Percentiles rank a stretch among this genome's conserved stretches.
Evolutionary conservation across 1,140 invertebrate species (phyloP).

Genomic region (Cotesia vestalis): DNA sequence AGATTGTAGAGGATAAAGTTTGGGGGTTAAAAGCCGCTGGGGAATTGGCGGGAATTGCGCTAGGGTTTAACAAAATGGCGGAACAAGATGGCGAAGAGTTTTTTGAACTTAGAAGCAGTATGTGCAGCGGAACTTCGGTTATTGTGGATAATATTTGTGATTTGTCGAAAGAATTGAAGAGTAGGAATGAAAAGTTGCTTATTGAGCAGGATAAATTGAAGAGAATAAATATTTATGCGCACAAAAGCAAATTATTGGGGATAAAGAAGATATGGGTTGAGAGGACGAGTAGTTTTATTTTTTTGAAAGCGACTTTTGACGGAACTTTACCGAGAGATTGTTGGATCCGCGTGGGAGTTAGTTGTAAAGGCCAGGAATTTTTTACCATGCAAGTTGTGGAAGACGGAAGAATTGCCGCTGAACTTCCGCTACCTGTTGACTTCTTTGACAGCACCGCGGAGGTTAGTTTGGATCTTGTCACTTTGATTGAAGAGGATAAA

Average conservation of each 20-base stretch:
- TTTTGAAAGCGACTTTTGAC: constrained; percentile 48
- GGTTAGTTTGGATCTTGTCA: constrained; percentile 50
- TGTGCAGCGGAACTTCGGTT: constrained; percentile 46
- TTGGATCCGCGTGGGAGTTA: constrained; percentile 45
- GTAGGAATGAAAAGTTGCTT: constrained; percentile 37
- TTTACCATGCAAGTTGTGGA: constrained; percentile 51
- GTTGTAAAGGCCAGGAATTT: constrained; percentile 32
- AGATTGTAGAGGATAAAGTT: too few species aligned
- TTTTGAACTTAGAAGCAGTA: constrained; percentile 42
- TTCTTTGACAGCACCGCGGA: constrained; percentile 13
- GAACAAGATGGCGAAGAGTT: constrained; percentile 38
- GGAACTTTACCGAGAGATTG: constrained; percentile 46
- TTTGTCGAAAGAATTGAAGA: constrained; percentile 42
- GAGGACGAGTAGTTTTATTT: constrained; percentile 39
- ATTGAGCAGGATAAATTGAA: constrained; percentile 45
- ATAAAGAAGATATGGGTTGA: constrained; percentile 46
- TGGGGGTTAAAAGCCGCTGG: not conserved
- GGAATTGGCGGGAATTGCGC: not conserved
- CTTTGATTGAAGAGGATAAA: constrained; percentile 41
- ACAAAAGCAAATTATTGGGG: constrained; percentile 42
- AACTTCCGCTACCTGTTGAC: constrained; percentile 46
- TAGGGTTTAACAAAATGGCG: constrained; percentile 38
- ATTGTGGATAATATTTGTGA: constrained; percentile 51
- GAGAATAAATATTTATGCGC: constrained; percentile 55
- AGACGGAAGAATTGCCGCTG: constrained; percentile 43